phyloP scores from a whole-genome alignment of 1,140 invertebrate genomes.

The Triops longicaudatus region DNA sequence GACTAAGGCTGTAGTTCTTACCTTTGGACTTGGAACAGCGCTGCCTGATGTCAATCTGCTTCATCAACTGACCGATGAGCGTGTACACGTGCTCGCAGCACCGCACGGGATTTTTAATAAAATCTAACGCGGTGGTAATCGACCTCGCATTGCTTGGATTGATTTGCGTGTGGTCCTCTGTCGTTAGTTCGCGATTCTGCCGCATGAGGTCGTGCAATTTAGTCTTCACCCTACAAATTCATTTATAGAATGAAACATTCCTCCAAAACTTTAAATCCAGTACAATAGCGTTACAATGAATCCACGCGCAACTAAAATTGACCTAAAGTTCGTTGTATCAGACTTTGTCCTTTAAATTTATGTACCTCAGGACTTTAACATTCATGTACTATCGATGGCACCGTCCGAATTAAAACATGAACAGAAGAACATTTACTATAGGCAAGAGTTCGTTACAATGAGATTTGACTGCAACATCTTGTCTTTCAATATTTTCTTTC shows the following conservation, averaged over 20 bases:
- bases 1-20: conserved; percentile 35
- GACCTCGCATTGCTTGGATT: conserved; percentile 83
- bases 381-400: too few relatives aligned
- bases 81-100: conserved; percentile 84
- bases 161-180: conserved; percentile 72
- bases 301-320: too few relatives aligned
- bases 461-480: too few relatives aligned
- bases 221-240: conserved; percentile 88
- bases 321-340: too few relatives aligned
- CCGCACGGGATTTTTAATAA: conserved; percentile 91
- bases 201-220: conserved; percentile 88
- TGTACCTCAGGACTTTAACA: too few relatives aligned
- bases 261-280: too few relatives aligned
- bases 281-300: too few relatives aligned
- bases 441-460: too few relatives aligned
- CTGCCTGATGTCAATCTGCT: conserved; percentile 72
- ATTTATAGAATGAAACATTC: too few relatives aligned
- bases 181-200: conserved; percentile 76
- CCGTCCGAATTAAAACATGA: too few relatives aligned
- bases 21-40: conserved; percentile 80
- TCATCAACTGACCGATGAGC: conserved; percentile 75
- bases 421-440: conserved; percentile 23
- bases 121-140: conserved; percentile 79
- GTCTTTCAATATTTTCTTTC: too few relatives aligned
- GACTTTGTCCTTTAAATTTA: too few relatives aligned